These are phyloP conservation scores for Lepidonotus clava DNA, from an alignment of 2,888 invertebrate species.

Conservation along the genomic window DNA sequence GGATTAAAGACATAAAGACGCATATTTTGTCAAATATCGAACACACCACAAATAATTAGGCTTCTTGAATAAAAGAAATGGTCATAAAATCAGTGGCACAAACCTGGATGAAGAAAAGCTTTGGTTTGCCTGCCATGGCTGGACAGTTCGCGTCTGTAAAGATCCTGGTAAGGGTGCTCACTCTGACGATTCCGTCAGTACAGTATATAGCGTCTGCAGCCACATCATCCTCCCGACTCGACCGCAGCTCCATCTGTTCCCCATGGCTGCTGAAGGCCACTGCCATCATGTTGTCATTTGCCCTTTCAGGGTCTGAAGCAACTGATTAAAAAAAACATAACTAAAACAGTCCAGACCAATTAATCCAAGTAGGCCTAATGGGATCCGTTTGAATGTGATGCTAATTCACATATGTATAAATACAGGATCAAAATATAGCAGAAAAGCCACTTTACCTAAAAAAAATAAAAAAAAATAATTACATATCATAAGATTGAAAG, in stretches of 20 bases:
- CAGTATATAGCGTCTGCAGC: neutral
- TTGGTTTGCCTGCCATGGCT: neutral
- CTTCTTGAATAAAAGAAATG: too few species aligned
- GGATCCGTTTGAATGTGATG: too few species aligned
- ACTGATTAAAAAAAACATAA: neutral
- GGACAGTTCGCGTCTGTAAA: neutral
- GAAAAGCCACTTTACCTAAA: too few species aligned
- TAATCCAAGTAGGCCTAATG: too few species aligned
- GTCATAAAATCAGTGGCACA: neutral
- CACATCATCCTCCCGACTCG: neutral
- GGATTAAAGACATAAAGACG: too few species aligned
- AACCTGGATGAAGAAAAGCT: conserved; percentile 10
- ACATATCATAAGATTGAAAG: neutral
- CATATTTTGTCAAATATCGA: too few species aligned
- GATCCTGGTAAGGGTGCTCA: neutral
- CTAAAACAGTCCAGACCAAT: too few species aligned
- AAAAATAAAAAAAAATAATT: neutral
- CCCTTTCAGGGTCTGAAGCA: neutral
- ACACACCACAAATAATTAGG: too few species aligned
- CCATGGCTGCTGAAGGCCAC: neutral
- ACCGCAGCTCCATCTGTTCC: neutral
- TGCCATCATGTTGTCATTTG: neutral
- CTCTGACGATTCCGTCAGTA: neutral
- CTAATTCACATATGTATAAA: too few species aligned
- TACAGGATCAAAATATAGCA: too few species aligned